Conservation (phyloP, 2,888 invertebrate species). For the Eupeodes latifasciatus region DNA sequence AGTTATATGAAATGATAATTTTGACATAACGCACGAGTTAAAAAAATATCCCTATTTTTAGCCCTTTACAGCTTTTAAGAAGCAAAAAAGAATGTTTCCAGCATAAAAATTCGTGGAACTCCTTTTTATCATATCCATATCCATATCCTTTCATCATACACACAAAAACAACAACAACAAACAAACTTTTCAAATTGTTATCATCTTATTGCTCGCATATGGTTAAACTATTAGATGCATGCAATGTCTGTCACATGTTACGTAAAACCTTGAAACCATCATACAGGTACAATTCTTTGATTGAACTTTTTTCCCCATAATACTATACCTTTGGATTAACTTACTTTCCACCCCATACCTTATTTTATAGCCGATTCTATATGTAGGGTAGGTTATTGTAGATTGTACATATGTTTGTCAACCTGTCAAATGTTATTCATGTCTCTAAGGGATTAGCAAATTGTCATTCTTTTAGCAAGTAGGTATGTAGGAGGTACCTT, state of each 20-base stretch:
- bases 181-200: slow-evolving; percentile 58
- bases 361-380: no score
- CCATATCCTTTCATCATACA: background rate
- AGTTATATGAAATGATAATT: no score
- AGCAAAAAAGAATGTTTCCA: background rate
- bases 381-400: background rate
- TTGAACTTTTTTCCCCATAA: background rate
- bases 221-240: slow-evolving; percentile 58
- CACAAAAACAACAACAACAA: background rate
- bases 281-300: background rate
- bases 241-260: slow-evolving; percentile 62
- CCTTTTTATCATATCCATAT: background rate
- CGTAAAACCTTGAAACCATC: slow-evolving; percentile 48
- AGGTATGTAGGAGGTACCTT: background rate
- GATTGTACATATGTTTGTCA: slow-evolving; percentile 9
- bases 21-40: background rate
- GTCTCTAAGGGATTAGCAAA: slow-evolving; percentile 64
- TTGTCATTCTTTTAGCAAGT: slow-evolving; percentile 21
- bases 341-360: no score
- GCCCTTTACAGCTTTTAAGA: background rate
- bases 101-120: background rate
- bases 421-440: slow-evolving; percentile 65
- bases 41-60: background rate
- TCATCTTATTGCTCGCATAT: slow-evolving; percentile 62
- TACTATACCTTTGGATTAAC: background rate